Evolutionary conservation across 2,797 vertebrate species (phyloP), one percentile per base, ranked within the genome.

Genomic region (Etheostoma nigrum): DNA sequence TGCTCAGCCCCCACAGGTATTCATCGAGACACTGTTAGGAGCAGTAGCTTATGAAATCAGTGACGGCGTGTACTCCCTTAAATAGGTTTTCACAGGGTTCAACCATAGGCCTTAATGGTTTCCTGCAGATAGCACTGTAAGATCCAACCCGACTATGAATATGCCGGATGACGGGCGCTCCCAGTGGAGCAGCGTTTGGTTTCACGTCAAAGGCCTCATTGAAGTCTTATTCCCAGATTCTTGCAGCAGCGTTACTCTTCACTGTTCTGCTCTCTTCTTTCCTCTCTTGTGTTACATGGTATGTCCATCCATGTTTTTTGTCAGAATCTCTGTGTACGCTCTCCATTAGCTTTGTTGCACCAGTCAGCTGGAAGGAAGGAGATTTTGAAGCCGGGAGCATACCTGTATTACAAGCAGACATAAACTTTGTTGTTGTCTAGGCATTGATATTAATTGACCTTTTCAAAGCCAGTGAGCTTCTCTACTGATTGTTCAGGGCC

Each of bases 361-460:
- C 72, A 82, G 74, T 77, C 76, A 76, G 81, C 74, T 67, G 79
- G 63, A 68, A 76, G 74, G 72, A 86, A 63, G 62, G 71, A 81
- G 79, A 67, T 83, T 88, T 83, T 82, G 82, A 86, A 86, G 81
- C 80, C 33, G 61, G 12, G 16, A 84, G 72, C 51, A 1, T 76
- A 91, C 89, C 86, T 89, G 89, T 87, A 79, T 77, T 71, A 84
- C 84, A 86, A 83, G 79, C 83, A 80, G 69, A 81, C 52, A 80
- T 72, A 75, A 83, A 82, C 74, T 89, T 85, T 90, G 84, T 90
- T 90, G 91, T 87, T 89, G 86, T 89, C 75, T 62, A 40, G 47
- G 67, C 73, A 67, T 81, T 86, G 86, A 85, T 90, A 90, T 90
- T 90, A 90, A 89, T 90, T 91, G 86, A 92, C 91, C 91, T 93